phyloP scores from a whole-genome alignment of 2,113 vertebrate species.

The Gavialis gangeticus region DNA sequence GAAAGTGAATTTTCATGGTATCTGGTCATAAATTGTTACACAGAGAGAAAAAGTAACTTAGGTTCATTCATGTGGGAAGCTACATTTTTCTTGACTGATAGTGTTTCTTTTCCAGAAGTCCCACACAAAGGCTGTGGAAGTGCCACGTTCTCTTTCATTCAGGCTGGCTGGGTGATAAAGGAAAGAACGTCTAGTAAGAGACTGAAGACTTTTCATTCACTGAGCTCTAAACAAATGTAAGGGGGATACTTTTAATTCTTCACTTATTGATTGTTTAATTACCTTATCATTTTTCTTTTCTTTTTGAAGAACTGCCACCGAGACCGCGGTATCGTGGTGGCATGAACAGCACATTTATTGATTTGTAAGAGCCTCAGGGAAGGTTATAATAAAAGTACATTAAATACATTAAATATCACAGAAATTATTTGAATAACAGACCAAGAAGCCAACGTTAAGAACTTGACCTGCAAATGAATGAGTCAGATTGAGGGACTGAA shows the following conservation, averaged over 20 bases:
- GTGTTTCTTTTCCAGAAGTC: neutral
- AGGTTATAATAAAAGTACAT: neutral
- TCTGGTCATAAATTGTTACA: neutral
- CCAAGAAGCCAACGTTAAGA: neutral
- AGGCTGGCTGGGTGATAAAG: neutral
- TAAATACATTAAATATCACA: neutral
- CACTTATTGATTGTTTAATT: neutral
- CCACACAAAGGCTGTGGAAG: neutral
- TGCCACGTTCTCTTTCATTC: neutral
- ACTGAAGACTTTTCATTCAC: neutral
- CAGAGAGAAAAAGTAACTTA: neutral
- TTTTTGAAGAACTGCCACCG: neutral
- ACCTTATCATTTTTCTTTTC: neutral
- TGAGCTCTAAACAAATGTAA: neutral
- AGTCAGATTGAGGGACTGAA: neutral
- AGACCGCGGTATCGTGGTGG: neutral
- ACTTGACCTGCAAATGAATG: neutral
- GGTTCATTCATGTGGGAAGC: neutral
- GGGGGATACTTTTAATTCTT: neutral
- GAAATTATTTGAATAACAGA: neutral
- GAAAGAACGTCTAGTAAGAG: neutral
- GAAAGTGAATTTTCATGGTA: neutral
- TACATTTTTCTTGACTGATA: neutral
- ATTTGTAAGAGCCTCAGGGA: neutral
- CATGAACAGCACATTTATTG: neutral